These are phyloP conservation scores for Takifugu flavidus DNA, from an alignment of 2,113 vertebrate species.

Conservation along the genomic window DNA sequence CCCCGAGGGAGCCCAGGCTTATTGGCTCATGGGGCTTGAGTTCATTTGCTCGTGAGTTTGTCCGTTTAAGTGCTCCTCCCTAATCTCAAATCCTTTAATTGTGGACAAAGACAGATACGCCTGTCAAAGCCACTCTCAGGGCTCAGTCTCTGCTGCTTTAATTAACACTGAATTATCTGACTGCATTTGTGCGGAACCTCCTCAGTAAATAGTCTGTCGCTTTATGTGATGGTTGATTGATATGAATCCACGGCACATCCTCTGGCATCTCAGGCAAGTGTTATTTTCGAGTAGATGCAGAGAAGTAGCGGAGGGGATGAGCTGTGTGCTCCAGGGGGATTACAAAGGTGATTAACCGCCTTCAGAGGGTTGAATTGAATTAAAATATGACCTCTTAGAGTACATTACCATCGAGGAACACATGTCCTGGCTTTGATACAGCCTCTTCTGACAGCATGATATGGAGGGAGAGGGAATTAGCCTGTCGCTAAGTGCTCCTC, in stretches of 20 bases:
- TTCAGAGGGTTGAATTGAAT: constrained; percentile 53
- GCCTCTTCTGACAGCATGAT: constrained; percentile 40
- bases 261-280: constrained; percentile 13
- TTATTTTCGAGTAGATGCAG: not conserved
- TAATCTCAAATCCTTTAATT: constrained; percentile 60
- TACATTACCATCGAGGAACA: constrained; percentile 42
- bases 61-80: constrained; percentile 49
- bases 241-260: constrained; percentile 6
- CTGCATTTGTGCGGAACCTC: constrained; percentile 6
- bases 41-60: constrained; percentile 45
- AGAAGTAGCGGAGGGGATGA: constrained; percentile 12
- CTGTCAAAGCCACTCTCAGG: constrained; percentile 4
- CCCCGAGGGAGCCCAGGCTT: constrained; percentile 38
- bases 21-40: constrained; percentile 33
- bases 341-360: constrained; percentile 60
- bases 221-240: not conserved
- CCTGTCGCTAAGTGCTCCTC: constrained; percentile 35
- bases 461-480: constrained; percentile 18
- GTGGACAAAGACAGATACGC: constrained; percentile 29
- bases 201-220: not conserved
- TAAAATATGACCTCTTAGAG: constrained; percentile 51
- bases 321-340: constrained; percentile 27
- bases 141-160: constrained; percentile 7
- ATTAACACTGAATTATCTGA: constrained; percentile 30
- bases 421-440: constrained; percentile 33